phyloP scores from a whole-genome alignment of 2,113 vertebrate genomes.

The Pleuronectes platessa region DNA sequence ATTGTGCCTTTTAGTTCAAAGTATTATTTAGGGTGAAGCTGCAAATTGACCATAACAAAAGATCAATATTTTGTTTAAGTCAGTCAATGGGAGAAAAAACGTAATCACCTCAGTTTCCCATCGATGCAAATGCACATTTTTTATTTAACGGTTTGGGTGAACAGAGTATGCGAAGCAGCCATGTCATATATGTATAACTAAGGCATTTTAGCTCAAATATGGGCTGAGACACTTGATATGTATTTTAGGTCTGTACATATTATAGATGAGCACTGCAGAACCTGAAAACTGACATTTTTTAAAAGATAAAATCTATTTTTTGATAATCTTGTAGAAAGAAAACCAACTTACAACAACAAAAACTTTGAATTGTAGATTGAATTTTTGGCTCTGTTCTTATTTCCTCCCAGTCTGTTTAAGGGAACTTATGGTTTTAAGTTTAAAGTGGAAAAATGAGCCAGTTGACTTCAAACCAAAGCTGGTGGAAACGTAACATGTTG shows the following conservation, averaged over 20 bases:
- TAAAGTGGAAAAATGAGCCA: constrained; percentile 79
- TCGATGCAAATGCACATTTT: neutral
- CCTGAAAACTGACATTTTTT: constrained; percentile 67
- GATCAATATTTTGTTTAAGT: neutral
- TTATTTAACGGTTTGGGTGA: neutral
- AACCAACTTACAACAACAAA: constrained; percentile 10
- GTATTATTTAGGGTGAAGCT: neutral
- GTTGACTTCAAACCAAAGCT: constrained; percentile 84
- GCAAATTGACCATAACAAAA: neutral
- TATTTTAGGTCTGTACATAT: constrained; percentile 56
- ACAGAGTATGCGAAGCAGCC: constrained; percentile 4
- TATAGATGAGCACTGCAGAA: constrained; percentile 58
- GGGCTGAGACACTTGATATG: constrained; percentile 52
- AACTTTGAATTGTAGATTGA: constrained; percentile 60
- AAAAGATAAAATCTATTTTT: constrained; percentile 84
- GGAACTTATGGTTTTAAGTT: constrained; percentile 80
- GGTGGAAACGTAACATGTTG: constrained; percentile 49
- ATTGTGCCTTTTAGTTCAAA: constrained; percentile 31
- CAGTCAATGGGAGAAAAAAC: neutral
- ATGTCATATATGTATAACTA: constrained; percentile 1
- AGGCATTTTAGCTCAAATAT: constrained; percentile 15
- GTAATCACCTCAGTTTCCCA: constrained; percentile 7
- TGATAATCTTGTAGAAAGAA: constrained; percentile 83
- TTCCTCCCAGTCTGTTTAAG: constrained; percentile 72
- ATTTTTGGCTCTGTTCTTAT: constrained; percentile 63